These are phyloP conservation scores for Pyrgilauda ruficollis DNA, from an alignment of 2,113 vertebrate species.

Conservation along the genomic window DNA sequence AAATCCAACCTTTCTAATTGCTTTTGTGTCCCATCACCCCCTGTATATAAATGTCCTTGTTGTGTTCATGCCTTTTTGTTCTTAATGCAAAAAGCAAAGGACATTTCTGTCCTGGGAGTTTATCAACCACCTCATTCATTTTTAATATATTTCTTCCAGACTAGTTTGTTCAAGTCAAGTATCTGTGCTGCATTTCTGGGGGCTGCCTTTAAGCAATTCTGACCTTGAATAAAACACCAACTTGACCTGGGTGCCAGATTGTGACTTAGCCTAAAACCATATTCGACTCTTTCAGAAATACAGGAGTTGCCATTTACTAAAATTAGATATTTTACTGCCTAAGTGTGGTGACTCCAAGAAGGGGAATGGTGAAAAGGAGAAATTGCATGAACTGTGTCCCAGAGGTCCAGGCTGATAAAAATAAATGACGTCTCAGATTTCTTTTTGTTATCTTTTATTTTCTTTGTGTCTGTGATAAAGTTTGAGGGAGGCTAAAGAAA, in stretches of 20 bases:
- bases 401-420: not conserved
- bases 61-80: not conserved
- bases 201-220: not conserved
- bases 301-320: not conserved
- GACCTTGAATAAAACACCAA: not conserved
- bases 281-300: not conserved
- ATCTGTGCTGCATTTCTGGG: not conserved
- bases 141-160: not conserved
- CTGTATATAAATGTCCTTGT: not conserved
- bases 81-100: not conserved
- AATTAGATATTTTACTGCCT: not conserved
- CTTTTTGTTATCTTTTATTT: not conserved
- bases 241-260: not conserved
- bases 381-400: not conserved
- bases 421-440: not conserved
- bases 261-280: not conserved
- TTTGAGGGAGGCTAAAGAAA: not conserved
- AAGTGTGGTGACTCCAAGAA: not conserved
- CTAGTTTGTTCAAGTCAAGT: not conserved
- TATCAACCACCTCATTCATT: not conserved
- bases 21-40: not conserved
- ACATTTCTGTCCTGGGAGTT: not conserved
- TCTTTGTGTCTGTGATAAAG: not conserved
- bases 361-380: not conserved
- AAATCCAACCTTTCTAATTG: not conserved